phyloP scores from a whole-genome alignment of 2,113 vertebrate genomes.

The Plecotus auritus region DNA sequence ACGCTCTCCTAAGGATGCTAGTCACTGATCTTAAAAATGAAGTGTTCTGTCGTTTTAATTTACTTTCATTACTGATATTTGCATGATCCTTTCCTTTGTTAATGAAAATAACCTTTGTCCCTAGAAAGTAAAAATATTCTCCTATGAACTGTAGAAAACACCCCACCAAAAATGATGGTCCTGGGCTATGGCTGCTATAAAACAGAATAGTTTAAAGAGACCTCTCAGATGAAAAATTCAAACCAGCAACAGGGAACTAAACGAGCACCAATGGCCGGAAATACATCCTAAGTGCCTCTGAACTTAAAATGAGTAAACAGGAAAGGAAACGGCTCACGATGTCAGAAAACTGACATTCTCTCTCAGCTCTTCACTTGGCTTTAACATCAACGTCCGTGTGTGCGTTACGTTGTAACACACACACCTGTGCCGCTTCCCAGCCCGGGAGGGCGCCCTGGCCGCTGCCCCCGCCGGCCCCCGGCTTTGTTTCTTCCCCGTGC shows the following conservation, averaged over 20 bases:
- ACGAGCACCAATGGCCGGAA: neutral
- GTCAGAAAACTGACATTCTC: neutral
- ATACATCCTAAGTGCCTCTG: neutral
- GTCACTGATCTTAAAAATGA: slow-evolving; percentile 17
- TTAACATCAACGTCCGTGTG: neutral
- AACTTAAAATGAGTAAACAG: neutral
- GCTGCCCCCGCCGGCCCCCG: no score
- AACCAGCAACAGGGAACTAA: slow-evolving; percentile 13
- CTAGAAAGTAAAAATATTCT: slow-evolving; percentile 37
- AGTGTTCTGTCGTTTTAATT: neutral
- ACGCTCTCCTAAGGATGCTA: neutral
- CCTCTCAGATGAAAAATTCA: slow-evolving; percentile 22
- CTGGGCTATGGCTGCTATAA: neutral
- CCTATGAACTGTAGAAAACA: neutral
- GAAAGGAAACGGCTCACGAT: neutral
- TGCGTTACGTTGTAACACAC: neutral
- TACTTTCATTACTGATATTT: neutral
- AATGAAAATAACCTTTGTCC: neutral
- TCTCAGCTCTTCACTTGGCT: slow-evolving; percentile 34
- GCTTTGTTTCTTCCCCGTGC: neutral
- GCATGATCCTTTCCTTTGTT: neutral
- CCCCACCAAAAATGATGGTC: neutral
- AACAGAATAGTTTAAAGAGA: slow-evolving; percentile 3
- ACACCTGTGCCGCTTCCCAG: neutral
- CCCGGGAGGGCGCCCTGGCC: no score